phyloP scores from a whole-genome alignment of 2,797 vertebrate genomes.

The Melopsittacus undulatus region DNA sequence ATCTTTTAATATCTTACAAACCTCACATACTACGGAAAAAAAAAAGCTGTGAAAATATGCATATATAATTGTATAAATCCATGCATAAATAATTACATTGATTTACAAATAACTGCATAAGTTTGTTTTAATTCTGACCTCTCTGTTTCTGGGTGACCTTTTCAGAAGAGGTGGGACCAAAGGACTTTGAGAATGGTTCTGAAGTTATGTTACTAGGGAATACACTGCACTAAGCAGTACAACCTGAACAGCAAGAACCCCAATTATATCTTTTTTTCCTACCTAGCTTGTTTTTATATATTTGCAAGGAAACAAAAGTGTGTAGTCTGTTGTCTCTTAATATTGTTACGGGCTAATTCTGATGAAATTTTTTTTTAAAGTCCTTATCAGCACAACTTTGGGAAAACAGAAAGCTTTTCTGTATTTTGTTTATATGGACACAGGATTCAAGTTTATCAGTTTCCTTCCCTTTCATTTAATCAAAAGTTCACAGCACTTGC shows the following conservation, averaged over 20 bases:
- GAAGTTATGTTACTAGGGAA: not conserved
- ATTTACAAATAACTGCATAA: not conserved
- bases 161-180: not conserved
- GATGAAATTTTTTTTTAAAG: not conserved
- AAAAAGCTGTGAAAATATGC: not conserved
- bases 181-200: not conserved
- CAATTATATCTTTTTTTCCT: not conserved
- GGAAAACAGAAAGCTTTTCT: not conserved
- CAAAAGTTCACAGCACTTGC: not conserved
- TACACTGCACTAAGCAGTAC: not conserved
- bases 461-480: slow-evolving; percentile 44
- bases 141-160: not conserved
- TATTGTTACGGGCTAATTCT: not conserved
- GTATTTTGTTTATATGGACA: not conserved
- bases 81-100: not conserved
- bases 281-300: not conserved
- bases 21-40: not conserved
- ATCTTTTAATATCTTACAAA: not conserved
- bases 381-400: not conserved
- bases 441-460: not conserved
- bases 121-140: not conserved
- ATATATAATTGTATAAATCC: not conserved
- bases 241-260: not conserved
- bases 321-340: not conserved
- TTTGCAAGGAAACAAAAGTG: not conserved